A percentile compares a stretch with the other conserved stretches of the same genome.
Conservation (phyloP, 92 coral and sea anemone genomes). For the Muricea muricata region DNA sequence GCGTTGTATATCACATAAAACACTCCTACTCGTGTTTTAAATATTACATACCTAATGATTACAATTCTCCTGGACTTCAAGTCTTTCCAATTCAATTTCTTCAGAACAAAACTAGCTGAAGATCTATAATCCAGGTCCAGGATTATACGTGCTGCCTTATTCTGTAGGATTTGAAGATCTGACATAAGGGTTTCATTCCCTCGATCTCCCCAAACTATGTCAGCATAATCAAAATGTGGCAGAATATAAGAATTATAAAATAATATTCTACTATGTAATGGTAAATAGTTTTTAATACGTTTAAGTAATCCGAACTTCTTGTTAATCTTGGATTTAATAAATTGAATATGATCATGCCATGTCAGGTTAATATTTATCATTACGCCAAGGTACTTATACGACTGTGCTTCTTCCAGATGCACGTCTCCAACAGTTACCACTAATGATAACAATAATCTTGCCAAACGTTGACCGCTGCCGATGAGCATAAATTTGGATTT, state of each 20-base stretch:
- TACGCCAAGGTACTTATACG: no score
- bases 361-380: no score
- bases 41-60: no score
- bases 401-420: no score
- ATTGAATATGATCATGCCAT: no score
- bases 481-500: slow-evolving; percentile 59
- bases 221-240: no score
- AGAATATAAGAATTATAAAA: background rate
- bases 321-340: no score
- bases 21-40: no score
- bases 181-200: slow-evolving; percentile 33
- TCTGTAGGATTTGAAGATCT: slow-evolving; percentile 57
- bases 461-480: slow-evolving; percentile 35
- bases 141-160: slow-evolving; percentile 59
- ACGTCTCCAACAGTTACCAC: no score
- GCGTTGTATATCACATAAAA: no score
- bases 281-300: slow-evolving; percentile 50
- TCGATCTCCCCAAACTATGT: slow-evolving; percentile 6
- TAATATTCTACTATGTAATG: slow-evolving; percentile 20
- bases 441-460: no score
- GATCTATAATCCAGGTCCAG: slow-evolving; percentile 34
- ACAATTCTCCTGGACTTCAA: slow-evolving; percentile 18
- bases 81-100: slow-evolving; percentile 55
- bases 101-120: slow-evolving; percentile 39
- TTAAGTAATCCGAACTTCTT: slow-evolving; percentile 41